A percentile compares a stretch with the other conserved stretches of the same genome.
phyloP scores from a whole-genome alignment of 2,888 invertebrate species.

The Parapristionchus giblindavisi region DNA sequence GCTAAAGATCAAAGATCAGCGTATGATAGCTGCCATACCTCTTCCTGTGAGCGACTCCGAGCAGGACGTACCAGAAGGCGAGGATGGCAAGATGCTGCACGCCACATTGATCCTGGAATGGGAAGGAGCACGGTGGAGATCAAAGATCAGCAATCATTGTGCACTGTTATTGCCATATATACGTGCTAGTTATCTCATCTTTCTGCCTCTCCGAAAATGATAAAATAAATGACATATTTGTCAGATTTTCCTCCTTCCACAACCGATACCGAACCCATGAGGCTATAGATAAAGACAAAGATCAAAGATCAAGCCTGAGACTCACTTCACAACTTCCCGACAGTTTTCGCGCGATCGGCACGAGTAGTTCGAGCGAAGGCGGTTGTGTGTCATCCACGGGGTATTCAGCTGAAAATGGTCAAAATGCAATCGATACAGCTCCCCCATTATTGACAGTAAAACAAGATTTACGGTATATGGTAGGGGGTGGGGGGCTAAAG shows the following conservation, averaged over 20 bases:
- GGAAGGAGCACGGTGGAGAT: too few species aligned
- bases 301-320: background rate
- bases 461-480: too few species aligned
- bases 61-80: conserved; percentile 72
- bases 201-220: background rate
- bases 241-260: background rate
- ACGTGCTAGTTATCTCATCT: too few species aligned
- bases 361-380: conserved; percentile 67
- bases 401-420: conserved; percentile 58
- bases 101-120: conserved; percentile 60
- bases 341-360: conserved; percentile 67
- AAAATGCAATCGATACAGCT: too few species aligned
- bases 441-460: background rate
- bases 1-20: conserved; percentile 14
- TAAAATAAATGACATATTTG: background rate
- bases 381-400: conserved; percentile 64
- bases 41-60: conserved; percentile 69
- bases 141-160: background rate
- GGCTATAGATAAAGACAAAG: background rate
- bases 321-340: conserved; percentile 61
- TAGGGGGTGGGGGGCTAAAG: too few species aligned
- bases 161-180: background rate
- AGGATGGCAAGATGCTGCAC: conserved; percentile 71
- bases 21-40: conserved; percentile 64
- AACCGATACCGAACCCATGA: background rate